phyloP scores from a whole-genome alignment of 2,888 invertebrate species.

The Spilosoma lubricipeda region DNA sequence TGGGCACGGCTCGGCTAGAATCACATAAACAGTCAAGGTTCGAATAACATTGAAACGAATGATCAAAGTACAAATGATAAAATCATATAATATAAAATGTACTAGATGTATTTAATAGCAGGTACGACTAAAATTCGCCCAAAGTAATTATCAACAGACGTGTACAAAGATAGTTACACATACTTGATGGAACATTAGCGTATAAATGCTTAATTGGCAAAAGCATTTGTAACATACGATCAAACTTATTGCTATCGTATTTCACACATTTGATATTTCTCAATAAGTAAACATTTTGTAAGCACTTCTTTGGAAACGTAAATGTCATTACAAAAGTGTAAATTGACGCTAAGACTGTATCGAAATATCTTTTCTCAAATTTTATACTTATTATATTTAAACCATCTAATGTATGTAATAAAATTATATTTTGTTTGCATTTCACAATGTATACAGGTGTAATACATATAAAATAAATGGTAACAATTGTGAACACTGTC shows the following conservation, averaged over 20 bases:
- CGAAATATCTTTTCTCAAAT: neutral
- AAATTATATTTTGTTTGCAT: too few species aligned
- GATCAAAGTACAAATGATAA: neutral
- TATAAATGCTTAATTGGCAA: conserved; percentile 15
- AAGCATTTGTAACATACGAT: conserved; percentile 22
- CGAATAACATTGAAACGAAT: neutral
- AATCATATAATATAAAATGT: neutral
- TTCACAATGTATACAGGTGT: neutral
- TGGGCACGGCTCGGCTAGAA: too few species aligned
- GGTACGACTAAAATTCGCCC: neutral
- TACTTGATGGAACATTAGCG: conserved; percentile 1
- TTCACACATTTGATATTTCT: conserved; percentile 36
- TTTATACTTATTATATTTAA: neutral
- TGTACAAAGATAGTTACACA: neutral
- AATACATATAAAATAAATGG: neutral
- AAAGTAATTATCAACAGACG: neutral
- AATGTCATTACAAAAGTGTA: conserved; percentile 24
- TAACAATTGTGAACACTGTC: too few species aligned
- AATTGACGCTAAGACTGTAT: neutral
- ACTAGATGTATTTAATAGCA: neutral
- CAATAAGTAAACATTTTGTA: conserved; percentile 28
- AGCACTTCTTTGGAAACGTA: conserved; percentile 36
- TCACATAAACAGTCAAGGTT: too few species aligned
- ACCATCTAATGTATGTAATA: too few species aligned
- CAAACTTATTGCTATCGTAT: conserved; percentile 35